These are phyloP conservation scores for Brotogeris chrysoptera DNA, from an alignment of 2,797 vertebrate genomes.

Conservation along the genomic window DNA sequence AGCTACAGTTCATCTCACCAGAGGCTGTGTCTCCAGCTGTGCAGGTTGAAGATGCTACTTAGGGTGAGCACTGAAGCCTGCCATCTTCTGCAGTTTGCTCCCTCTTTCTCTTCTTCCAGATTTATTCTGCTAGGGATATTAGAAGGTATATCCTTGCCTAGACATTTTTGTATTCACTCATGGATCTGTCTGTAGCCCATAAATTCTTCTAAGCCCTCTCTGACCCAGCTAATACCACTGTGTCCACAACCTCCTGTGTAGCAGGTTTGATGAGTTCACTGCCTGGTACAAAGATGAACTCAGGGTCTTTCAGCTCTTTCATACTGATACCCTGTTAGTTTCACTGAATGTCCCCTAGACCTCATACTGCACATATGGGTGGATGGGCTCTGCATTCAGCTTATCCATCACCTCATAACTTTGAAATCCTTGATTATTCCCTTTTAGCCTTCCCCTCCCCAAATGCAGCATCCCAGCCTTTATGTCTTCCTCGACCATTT, in stretches of 20 bases:
- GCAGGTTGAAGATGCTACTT: not conserved
- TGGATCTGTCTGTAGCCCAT: not conserved
- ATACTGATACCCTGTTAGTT: not conserved
- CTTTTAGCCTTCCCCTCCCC: not conserved
- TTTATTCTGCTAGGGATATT: not conserved
- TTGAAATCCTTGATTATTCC: not conserved
- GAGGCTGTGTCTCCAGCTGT: not conserved
- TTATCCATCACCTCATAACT: not conserved
- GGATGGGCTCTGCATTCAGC: not conserved
- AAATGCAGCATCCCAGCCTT: not conserved
- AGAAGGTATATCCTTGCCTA: not conserved
- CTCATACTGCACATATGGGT: not conserved
- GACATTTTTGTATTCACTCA: accelerated
- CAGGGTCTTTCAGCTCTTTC: not conserved
- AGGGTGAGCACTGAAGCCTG: not conserved
- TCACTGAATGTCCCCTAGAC: not conserved
- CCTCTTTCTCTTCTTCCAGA: not conserved
- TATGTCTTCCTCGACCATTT: not conserved
- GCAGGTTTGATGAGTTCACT: not conserved
- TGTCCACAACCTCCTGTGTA: not conserved
- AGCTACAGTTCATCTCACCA: not conserved
- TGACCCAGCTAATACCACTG: not conserved
- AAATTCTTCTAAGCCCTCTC: not conserved
- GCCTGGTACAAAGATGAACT: not conserved
- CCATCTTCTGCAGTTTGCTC: not conserved